These are phyloP conservation scores for Ichneumoninae sp. DNA, from an alignment of 2,888 invertebrate genomes.

Conservation along the genomic window DNA sequence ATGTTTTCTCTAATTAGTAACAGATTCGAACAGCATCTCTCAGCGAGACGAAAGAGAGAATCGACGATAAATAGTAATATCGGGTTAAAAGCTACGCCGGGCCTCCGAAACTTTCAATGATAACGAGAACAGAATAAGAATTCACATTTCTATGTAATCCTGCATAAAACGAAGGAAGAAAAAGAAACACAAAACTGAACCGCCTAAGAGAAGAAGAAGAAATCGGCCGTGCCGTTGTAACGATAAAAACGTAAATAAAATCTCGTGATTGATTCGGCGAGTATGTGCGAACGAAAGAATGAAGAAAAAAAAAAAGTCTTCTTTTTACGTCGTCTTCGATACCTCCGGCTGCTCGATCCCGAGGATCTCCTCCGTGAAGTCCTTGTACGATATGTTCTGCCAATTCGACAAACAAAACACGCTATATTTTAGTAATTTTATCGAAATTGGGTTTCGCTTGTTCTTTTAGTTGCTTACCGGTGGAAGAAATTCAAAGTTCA, in stretches of 20 bases:
- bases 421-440: not conserved
- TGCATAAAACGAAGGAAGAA: slow-evolving; percentile 15
- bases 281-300: slow-evolving; percentile 25
- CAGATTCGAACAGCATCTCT: not conserved
- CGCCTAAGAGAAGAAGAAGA: slow-evolving; percentile 20
- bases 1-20: slow-evolving; percentile 22
- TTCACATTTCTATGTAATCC: slow-evolving; percentile 27
- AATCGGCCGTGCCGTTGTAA: slow-evolving; percentile 57
- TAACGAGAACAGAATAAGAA: not conserved
- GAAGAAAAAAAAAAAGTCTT: slow-evolving; percentile 18
- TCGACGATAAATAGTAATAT: slow-evolving; percentile 5
- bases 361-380: slow-evolving; percentile 76
- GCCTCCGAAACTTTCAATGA: slow-evolving; percentile 1
- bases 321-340: slow-evolving; percentile 54
- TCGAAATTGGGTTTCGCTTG: slow-evolving; percentile 63
- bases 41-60: not conserved
- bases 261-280: slow-evolving; percentile 50
- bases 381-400: slow-evolving; percentile 82
- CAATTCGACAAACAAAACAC: not conserved
- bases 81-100: not conserved
- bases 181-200: slow-evolving; percentile 12
- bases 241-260: slow-evolving; percentile 55
- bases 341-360: slow-evolving; percentile 74
- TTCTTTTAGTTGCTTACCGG: slow-evolving; percentile 66
- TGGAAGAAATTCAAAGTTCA: slow-evolving; percentile 73